A percentile compares a stretch with the other conserved stretches of the same genome.
Evolutionary conservation across 1,140 invertebrate genomes (phyloP).

Genomic region (Cydia amplana): DNA sequence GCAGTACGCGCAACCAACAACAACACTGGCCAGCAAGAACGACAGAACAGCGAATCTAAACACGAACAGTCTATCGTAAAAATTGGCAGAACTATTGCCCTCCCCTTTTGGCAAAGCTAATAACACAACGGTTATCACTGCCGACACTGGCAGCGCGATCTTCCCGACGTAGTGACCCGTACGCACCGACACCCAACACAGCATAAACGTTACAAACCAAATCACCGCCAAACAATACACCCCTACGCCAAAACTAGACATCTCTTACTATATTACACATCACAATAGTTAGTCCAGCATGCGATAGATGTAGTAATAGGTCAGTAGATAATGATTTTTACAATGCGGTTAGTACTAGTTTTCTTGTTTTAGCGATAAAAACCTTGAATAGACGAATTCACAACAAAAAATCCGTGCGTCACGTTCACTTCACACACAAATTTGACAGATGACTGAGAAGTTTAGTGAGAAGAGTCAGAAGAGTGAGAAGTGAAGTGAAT

Average conservation of each 20-base stretch:
- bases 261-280: slow-evolving; percentile 36
- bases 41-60: slow-evolving; percentile 58
- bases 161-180: slow-evolving; percentile 71
- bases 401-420: slow-evolving; percentile 31
- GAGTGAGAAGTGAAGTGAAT: no score
- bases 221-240: slow-evolving; percentile 67
- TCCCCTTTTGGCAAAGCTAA: slow-evolving; percentile 62
- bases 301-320: slow-evolving; percentile 40
- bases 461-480: no score
- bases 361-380: slow-evolving; percentile 40
- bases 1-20: slow-evolving; percentile 55
- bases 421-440: slow-evolving; percentile 17
- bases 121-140: slow-evolving; percentile 61
- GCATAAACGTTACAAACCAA: slow-evolving; percentile 64
- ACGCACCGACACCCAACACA: slow-evolving; percentile 68
- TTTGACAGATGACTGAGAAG: slow-evolving; percentile 3
- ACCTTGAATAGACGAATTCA: slow-evolving; percentile 37
- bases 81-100: slow-evolving; percentile 50
- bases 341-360: slow-evolving; percentile 37
- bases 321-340: slow-evolving; percentile 30
- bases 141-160: slow-evolving; percentile 54
- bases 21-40: slow-evolving; percentile 55
- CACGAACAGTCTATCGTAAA: slow-evolving; percentile 69
- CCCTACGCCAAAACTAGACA: slow-evolving; percentile 66
- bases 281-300: slow-evolving; percentile 36